Conservation (phyloP, 1,140 invertebrate genomes). For the Adoxophyes honmai region DNA sequence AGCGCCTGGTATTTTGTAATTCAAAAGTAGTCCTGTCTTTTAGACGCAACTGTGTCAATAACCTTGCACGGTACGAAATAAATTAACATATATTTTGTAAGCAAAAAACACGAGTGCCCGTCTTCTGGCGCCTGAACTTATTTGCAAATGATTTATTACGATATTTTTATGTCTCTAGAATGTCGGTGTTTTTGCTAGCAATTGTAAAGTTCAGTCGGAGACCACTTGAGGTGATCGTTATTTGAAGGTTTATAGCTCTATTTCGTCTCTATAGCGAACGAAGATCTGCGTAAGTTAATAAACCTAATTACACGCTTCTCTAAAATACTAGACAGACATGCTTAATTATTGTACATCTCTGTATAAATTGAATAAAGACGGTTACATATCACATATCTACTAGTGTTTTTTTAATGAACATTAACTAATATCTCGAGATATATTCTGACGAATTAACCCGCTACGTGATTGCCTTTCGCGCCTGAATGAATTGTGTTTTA, state of each 20-base stretch:
- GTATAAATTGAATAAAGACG: too few species aligned
- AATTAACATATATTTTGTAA: conserved; percentile 53
- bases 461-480: background rate
- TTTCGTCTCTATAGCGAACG: background rate
- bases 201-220: conserved; percentile 1
- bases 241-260: conserved; percentile 1
- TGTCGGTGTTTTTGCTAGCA: background rate
- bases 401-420: too few species aligned
- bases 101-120: conserved; percentile 29
- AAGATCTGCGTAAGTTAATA: background rate
- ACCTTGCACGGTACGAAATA: conserved; percentile 58
- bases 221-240: conserved; percentile 2
- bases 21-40: conserved; percentile 49
- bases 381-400: too few species aligned
- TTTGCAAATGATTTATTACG: conserved; percentile 28
- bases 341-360: too few species aligned
- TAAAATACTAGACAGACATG: too few species aligned
- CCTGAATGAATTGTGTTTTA: background rate
- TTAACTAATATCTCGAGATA: background rate
- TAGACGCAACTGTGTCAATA: conserved; percentile 60
- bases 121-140: conserved; percentile 25
- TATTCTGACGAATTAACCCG: background rate
- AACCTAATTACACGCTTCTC: too few species aligned
- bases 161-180: conserved; percentile 15
- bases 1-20: conserved; percentile 55